phyloP scores from a whole-genome alignment of 2,113 vertebrate species.

The Rhizomys pruinosus region DNA sequence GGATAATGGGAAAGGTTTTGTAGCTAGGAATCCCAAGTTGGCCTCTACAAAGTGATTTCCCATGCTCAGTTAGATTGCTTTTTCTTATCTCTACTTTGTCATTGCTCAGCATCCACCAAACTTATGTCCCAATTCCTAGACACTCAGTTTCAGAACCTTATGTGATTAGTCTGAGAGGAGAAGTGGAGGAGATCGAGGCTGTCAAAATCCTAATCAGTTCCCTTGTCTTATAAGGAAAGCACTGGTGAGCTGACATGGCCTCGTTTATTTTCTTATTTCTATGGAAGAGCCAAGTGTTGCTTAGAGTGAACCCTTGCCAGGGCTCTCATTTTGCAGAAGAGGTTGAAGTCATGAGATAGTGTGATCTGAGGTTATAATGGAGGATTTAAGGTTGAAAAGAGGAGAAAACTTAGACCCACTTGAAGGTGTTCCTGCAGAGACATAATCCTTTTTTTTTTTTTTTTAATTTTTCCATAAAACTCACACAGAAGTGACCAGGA shows the following conservation, averaged over 20 bases:
- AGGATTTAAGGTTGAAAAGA: not conserved
- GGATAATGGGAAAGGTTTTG: not conserved
- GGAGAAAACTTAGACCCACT: not conserved
- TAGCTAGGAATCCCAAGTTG: not conserved
- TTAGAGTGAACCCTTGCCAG: not conserved
- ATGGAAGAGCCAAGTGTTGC: not conserved
- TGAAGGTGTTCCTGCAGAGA: not conserved
- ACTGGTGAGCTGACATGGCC: not conserved
- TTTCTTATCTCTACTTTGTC: not conserved
- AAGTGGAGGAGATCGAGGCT: not conserved
- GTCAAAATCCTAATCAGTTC: not conserved
- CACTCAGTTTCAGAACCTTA: not conserved
- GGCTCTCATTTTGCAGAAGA: not conserved
- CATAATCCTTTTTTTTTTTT: not conserved
- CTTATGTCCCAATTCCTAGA: not conserved
- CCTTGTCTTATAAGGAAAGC: not conserved
- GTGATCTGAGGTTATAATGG: not conserved
- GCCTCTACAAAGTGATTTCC: not conserved
- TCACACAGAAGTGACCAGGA: not conserved
- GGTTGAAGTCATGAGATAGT: not conserved
- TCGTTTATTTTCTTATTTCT: not conserved
- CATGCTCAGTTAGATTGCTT: not conserved
- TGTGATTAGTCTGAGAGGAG: not conserved
- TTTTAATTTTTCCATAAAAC: not conserved
- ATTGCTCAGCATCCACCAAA: fast-evolving